Evolutionary conservation across 2,888 invertebrate species (phyloP), one percentile per base, ranked within the genome.

Genomic region (Lithosia quadra): DNA sequence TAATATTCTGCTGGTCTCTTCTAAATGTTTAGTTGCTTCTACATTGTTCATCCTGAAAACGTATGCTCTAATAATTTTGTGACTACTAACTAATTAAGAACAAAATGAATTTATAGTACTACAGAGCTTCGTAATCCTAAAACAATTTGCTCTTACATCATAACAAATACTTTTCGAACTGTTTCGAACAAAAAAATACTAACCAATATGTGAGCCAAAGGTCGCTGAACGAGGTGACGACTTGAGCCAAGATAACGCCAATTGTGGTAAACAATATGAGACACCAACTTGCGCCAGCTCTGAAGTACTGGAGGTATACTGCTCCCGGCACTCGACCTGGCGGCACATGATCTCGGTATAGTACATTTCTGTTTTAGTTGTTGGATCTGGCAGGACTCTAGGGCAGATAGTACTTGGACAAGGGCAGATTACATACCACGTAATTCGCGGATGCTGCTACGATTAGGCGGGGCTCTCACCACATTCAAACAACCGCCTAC

Each of bases 121-220:
- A 28, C 28, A 28, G 28, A 7, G 5, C 7, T 43, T 43, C 4
- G 18, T 43, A 10, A 3, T 28, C 28, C 18, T 43, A 43, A 43
- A 43, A 43, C 5, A 1, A 10, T 7, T 43, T 5, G n/a, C 49
- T 43, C 18, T 49, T 49, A 49, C 18, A 15, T 34, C 33, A 33
- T 33, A 33, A n/a, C 4, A 2, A 24, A 15, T 18, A 33, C n/a
- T n/a, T n/a, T n/a, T n/a, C n/a, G n/a, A n/a, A n/a, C 9, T 68
- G 28, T 28, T 61, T 59, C 10, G 53, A 66, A n/a, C n/a, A 24
- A 21, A 36, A 5, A 33, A 1, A 62, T 67, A 76, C 74, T 91
- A 90, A 97, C 98, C 98, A 98, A 81, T 96, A 90, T 2, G 97
- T 97, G 0, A 98, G 95, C 97, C 97, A 98, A 84, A 97, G 96